Evolutionary conservation across 2,888 invertebrate species (phyloP), one percentile per base, ranked within the genome.

Genomic region (Diplazon laetatorius): DNA sequence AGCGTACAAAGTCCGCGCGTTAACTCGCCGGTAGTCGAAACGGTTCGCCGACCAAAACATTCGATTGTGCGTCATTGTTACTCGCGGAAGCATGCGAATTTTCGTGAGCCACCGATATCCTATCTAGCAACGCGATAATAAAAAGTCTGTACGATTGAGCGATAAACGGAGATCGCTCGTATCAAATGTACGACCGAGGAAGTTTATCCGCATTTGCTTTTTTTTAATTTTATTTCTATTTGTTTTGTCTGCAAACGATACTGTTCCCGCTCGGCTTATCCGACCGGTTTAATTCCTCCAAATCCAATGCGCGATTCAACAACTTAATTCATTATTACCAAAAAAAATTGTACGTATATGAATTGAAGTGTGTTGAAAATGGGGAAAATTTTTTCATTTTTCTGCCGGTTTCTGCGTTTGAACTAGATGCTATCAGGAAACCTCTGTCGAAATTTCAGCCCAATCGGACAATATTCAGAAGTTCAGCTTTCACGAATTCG

Each of bases 151-250:
- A 30, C 8, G 30, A 55, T 35, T 14, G 6, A 16, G 30, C 30
- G 55, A 55, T 55, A 55, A 30, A 14, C 30, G 55, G n/a, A n/a
- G n/a, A 55, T n/a, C n/a, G 14, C 10, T 30, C 9, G n/a, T 55
- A 55, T 35, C 35, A 35, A 9, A n/a, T 0, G 8, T 55, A 12
- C 30, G 52, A 1, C 10, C 30, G 3, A 30, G 30, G 9, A 55
- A 55, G 9, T 35, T 55, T 25, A 55, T 16, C 52, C 9, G 14
- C 52, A 8, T 35, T 25, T 25, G 25, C 25, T 10, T 18, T n/a
- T 14, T 14, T 48, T 48, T 20, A 22, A n/a, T n/a, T n/a, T n/a
- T n/a, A n/a, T n/a, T n/a, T n/a, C 2, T 52, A 52, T 52, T 52
- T 55, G 16, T 55, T 35, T 55, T 35, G 55, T 55, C 55, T 14